Evolutionary conservation across 1,140 invertebrate genomes (phyloP).

Genomic region (Drosophila obscura): DNA sequence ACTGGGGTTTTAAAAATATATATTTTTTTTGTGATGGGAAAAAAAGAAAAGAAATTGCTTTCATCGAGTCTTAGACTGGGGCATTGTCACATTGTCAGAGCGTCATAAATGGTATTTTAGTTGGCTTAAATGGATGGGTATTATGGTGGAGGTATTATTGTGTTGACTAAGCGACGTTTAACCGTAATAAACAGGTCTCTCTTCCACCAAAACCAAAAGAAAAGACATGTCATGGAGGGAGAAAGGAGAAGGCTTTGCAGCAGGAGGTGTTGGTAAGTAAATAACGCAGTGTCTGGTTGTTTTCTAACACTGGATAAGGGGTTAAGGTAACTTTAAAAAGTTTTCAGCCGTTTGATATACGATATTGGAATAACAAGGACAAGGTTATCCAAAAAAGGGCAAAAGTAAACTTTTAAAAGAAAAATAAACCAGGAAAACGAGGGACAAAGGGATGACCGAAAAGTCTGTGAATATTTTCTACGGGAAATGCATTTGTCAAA

Average conservation of each 20-base stretch:
- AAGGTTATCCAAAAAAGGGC: background rate
- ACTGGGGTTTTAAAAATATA: conserved; percentile 36
- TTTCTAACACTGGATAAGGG: background rate
- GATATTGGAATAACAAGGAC: background rate
- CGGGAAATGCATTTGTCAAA: too few species aligned
- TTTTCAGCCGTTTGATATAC: conserved; percentile 29
- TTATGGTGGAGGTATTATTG: background rate
- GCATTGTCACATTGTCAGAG: conserved; percentile 18
- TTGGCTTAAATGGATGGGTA: conserved; percentile 19
- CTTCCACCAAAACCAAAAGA: background rate
- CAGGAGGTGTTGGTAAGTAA: too few species aligned
- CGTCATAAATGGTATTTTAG: conserved; percentile 69
- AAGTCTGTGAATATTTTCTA: too few species aligned
- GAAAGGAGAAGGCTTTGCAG: background rate
- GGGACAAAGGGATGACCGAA: too few species aligned
- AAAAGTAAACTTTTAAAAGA: background rate
- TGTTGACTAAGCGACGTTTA: conserved; percentile 26
- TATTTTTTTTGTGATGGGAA: conserved; percentile 13
- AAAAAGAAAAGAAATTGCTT: conserved; percentile 19
- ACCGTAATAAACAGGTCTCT: conserved; percentile 23
- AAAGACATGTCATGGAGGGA: conserved; percentile 1
- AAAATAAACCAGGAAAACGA: background rate
- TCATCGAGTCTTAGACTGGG: background rate
- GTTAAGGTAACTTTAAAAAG: conserved; percentile 25
- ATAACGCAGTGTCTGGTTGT: too few species aligned